These are phyloP conservation scores for Amia ocellicauda DNA, from an alignment of 2,113 vertebrate genomes.

Conservation along the genomic window DNA sequence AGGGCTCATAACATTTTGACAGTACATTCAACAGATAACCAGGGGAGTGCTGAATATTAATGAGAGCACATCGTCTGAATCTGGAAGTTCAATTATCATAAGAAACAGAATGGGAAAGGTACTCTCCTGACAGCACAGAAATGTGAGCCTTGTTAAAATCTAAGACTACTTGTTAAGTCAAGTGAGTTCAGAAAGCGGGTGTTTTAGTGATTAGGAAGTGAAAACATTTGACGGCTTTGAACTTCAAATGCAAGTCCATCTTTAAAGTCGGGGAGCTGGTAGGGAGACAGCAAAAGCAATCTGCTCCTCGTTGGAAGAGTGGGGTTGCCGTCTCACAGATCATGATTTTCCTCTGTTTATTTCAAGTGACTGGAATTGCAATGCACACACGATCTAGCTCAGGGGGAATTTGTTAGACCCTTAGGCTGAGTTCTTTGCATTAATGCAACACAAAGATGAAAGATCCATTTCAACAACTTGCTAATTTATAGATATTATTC, in stretches of 20 bases:
- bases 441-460: too few species aligned
- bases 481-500: too few species aligned
- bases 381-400: too few species aligned
- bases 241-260: background rate
- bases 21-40: background rate
- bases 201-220: constrained; percentile 8
- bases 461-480: too few species aligned
- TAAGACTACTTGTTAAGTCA: constrained; percentile 2
- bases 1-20: background rate
- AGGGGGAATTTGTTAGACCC: too few species aligned
- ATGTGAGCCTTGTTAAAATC: background rate
- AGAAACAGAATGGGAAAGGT: background rate
- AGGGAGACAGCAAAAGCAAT: too few species aligned
- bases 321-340: too few species aligned
- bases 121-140: background rate
- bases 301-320: too few species aligned
- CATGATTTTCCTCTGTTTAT: too few species aligned
- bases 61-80: background rate
- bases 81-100: constrained; percentile 10
- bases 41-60: constrained; percentile 6
- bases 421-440: too few species aligned
- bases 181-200: background rate
- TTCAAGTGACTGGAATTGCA: too few species aligned
- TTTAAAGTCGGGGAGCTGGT: too few species aligned
- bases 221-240: background rate